Base-by-base conservation (phyloP, 2,797 vertebrate genomes). In the Dendrocincla tyrannina region DNA sequence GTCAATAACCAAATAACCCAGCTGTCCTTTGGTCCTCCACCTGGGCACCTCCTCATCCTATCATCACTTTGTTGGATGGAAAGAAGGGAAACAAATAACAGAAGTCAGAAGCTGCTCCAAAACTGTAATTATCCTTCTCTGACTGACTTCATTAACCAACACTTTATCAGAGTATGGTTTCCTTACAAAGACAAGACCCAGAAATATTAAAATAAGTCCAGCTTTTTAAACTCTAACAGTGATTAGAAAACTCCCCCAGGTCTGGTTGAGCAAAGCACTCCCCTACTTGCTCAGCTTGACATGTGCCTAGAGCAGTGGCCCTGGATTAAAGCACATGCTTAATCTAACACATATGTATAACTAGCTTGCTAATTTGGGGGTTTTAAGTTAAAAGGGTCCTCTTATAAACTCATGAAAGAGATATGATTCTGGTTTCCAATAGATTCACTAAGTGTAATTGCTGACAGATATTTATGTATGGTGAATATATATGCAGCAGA, bases 1-100 rank as follows among this genome's bases (percentile, higher is more conserved):
- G 5, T 53, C 59, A 63, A 14, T 42, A 68, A 70, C 10, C 33
- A 24, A 53, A 39, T 37, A 88, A 67, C 25, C 56, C 8, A 12
- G 7, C 13, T 44, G 32, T 37, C 10, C 10, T 86, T 63, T n/a
- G 35, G 30, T 53, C 20, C 24, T 55, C 50, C 30, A 49, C 13
- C 25, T 59, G n/a, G 55, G n/a, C 60, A 52, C 15, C 20, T 55
- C 30, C 37, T 60, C 41, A 64, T 24, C 49, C 35, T 15, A 12
- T 8, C 13, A 3, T 42, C 63, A 59, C 33, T 10, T 5, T 14
- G 30, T 22, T 73, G 70, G 30, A 80, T 30, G 17, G 30, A 42
- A 95, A 82, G 32, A 80, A 56, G 8, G 39, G 78, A 95, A 95
- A 92, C n/a, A 85, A 91, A 86, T 15, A 35, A 72, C 28, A 79